Evolutionary conservation across 2,888 invertebrate species (phyloP), one percentile per base, ranked within the genome.

Genomic region (Mechanitis mazaeus): DNA sequence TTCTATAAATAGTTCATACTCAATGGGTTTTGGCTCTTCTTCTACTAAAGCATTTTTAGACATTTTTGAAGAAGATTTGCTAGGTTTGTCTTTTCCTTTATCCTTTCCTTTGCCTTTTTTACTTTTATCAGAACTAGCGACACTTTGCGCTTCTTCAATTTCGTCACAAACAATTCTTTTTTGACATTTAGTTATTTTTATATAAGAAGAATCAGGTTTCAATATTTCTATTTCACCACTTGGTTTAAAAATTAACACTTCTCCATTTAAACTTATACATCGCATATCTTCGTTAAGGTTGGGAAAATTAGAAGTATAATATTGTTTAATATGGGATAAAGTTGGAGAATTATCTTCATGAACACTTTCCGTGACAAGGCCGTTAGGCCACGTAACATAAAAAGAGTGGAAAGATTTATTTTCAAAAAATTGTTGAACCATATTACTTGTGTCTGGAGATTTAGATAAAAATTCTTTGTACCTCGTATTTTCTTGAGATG

Each of bases 371-470:
- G 84, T 84, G 7, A 87, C 77, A 45, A 84, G 77, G 2, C 90
- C 90, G 67, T 87, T 90, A 1, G 89, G 88, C 86, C 88, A 90
- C 3, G 88, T 85, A 31, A 87, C 68, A 65, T 69, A 76, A 47
- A 89, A 68, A 1, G 85, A 80, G 72, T 87, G 75, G 73, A 72
- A 86, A 47, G 69, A 70, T 68, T 74, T 74, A 1, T 68, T 72
- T 72, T 81, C 80, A 65, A 71, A 72, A 60, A 74, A 59, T 60
- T 70, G 60, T 45, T 65, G 65, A 3, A 66, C 56, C 20, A 62
- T 62, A 45, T 63, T 64, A 58, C 59, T 70, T 42, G 66, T n/a
- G 61, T 69, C 69, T 20, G 65, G 47, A 45, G 64, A 45, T 59
- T 74, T 73, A 3, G 59, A 33, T 7, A 46, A 38, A 31, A 63